Evolutionary conservation across 2,797 vertebrate species (phyloP).

Genomic region (Syncerus caffer): DNA sequence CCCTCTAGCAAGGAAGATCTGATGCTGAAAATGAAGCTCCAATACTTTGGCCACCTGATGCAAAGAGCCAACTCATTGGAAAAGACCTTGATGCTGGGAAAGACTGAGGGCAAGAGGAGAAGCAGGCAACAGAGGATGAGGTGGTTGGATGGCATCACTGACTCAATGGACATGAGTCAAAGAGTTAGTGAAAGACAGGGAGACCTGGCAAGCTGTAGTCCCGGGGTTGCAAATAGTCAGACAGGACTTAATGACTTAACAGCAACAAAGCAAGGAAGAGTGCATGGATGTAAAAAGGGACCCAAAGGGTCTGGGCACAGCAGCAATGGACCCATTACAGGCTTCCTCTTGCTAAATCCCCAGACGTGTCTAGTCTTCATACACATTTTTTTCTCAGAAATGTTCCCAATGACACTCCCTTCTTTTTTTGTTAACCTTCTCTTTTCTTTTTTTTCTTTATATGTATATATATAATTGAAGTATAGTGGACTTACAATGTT

Average conservation of each 20-base stretch:
- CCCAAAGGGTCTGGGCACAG: neutral
- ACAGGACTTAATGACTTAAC: neutral
- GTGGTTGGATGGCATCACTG: neutral
- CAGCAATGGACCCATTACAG: neutral
- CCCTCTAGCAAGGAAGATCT: neutral
- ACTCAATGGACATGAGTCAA: neutral
- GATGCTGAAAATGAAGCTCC: neutral
- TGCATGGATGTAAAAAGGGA: neutral
- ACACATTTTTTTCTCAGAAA: neutral
- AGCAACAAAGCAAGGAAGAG: neutral
- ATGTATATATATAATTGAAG: neutral
- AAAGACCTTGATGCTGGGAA: neutral
- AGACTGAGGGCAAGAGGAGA: neutral
- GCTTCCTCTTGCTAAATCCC: neutral
- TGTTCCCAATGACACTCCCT: neutral
- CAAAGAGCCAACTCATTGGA: neutral
- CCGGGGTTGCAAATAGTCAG: fast-evolving
- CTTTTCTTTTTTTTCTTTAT: neutral
- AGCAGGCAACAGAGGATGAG: neutral
- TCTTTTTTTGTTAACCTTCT: neutral
- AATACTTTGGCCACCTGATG: neutral
- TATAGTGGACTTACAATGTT: neutral
- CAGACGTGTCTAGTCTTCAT: neutral
- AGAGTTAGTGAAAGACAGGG: neutral
- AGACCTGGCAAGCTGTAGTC: neutral